phyloP scores from a whole-genome alignment of 2,113 vertebrate genomes.

The Shinisaurus crocodilurus region DNA sequence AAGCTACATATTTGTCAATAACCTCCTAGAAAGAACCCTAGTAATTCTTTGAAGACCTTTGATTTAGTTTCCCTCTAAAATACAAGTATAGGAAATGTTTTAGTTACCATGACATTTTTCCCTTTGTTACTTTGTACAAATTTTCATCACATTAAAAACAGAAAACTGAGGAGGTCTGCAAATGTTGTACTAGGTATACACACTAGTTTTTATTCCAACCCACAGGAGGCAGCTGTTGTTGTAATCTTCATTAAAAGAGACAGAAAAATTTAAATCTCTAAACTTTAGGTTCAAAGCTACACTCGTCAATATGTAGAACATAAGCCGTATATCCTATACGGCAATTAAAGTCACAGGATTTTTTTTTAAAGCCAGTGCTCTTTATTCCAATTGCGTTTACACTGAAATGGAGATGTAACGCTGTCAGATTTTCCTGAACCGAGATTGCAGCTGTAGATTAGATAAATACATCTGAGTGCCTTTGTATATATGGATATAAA shows the following conservation, averaged over 20 bases:
- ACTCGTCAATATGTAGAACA: conserved; percentile 61
- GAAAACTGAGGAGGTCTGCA: conserved; percentile 83
- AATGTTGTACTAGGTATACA: conserved; percentile 81
- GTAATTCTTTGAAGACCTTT: conserved; percentile 86
- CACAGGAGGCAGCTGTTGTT: conserved; percentile 73
- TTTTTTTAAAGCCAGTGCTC: conserved; percentile 13
- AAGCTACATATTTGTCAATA: conserved; percentile 88
- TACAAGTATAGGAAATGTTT: conserved; percentile 85
- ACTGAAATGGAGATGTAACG: conserved; percentile 33
- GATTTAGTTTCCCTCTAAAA: conserved; percentile 83
- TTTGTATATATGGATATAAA: conserved; percentile 25
- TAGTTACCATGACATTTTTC: conserved; percentile 85
- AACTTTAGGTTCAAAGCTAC: conserved; percentile 70
- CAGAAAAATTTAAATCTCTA: conserved; percentile 80
- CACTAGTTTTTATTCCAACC: conserved; percentile 74
- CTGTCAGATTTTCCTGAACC: conserved; percentile 1
- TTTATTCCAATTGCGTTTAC: conserved; percentile 35
- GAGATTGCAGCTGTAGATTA: conserved; percentile 25
- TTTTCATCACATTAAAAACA: conserved; percentile 86
- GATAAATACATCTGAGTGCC: conserved; percentile 2
- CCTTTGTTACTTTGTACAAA: conserved; percentile 82
- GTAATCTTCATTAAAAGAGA: conserved; percentile 81
- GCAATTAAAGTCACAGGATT: conserved; percentile 63
- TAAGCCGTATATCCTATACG: conserved; percentile 64
- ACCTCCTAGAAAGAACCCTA: conserved; percentile 86